phyloP scores from a whole-genome alignment of 2,113 vertebrate genomes.

The Archilochus colubris region DNA sequence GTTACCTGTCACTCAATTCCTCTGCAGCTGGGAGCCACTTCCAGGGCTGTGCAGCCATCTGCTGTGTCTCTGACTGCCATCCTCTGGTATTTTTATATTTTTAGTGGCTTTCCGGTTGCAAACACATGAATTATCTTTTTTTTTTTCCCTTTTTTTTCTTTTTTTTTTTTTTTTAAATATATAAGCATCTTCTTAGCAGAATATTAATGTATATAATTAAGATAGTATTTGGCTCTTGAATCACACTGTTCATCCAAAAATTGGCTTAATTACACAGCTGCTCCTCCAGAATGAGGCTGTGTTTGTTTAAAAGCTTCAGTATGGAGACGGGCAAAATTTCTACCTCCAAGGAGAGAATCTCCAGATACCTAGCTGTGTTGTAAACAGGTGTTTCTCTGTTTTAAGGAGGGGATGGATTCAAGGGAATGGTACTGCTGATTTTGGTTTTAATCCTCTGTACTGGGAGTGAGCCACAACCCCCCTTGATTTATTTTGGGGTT shows the following conservation, averaged over 20 bases:
- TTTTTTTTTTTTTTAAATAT: background rate
- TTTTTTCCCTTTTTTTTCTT: background rate
- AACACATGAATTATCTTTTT: background rate
- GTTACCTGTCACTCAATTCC: background rate
- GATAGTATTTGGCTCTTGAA: constrained; percentile 36
- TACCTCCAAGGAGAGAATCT: constrained; percentile 20
- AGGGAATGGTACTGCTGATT: background rate
- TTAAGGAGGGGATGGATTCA: background rate
- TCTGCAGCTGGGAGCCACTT: background rate
- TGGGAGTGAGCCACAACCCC: background rate
- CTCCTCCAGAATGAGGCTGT: background rate
- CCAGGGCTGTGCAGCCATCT: background rate
- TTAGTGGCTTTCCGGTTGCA: background rate
- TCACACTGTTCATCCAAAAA: constrained; percentile 40
- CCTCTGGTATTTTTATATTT: background rate
- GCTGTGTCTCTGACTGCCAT: background rate
- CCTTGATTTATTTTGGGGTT: background rate
- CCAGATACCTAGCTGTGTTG: background rate
- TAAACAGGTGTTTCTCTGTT: background rate
- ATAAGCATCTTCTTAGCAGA: constrained; percentile 28
- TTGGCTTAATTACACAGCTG: constrained; percentile 51
- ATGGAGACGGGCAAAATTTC: constrained; percentile 1
- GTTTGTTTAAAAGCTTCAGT: constrained; percentile 40
- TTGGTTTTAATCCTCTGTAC: background rate
- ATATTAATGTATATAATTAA: constrained; percentile 55